Conservation (phyloP, 1,140 invertebrate genomes). For the Popillia japonica region DNA sequence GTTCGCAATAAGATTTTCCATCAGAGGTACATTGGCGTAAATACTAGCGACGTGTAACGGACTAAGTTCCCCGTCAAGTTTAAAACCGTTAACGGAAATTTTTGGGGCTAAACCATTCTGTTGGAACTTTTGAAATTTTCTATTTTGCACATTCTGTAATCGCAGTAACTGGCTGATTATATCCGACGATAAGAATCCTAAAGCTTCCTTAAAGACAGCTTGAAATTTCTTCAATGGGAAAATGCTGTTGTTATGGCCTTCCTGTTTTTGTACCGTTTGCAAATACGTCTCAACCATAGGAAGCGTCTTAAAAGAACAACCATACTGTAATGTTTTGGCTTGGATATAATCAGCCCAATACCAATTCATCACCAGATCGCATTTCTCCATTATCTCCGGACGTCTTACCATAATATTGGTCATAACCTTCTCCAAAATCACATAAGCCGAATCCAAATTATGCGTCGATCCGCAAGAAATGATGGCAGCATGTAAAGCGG, state of each 20-base stretch:
- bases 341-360: neutral
- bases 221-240: neutral
- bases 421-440: neutral
- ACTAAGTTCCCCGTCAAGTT: neutral
- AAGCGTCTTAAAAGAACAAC: too few relatives aligned
- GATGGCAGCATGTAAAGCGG: neutral
- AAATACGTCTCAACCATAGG: too few relatives aligned
- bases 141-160: neutral
- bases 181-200: neutral
- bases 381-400: neutral
- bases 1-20: neutral
- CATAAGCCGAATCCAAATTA: neutral
- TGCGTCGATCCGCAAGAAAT: neutral
- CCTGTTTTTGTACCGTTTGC: neutral
- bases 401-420: neutral
- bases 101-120: neutral
- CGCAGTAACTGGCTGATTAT: neutral
- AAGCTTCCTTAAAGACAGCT: neutral
- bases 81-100: neutral
- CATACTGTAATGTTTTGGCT: too few relatives aligned
- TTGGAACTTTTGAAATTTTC: neutral
- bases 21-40: neutral
- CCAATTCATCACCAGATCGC: neutral
- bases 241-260: neutral
- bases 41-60: neutral